These are phyloP conservation scores for Leuciscus idus DNA, from an alignment of 2,113 vertebrate genomes.

Conservation along the genomic window DNA sequence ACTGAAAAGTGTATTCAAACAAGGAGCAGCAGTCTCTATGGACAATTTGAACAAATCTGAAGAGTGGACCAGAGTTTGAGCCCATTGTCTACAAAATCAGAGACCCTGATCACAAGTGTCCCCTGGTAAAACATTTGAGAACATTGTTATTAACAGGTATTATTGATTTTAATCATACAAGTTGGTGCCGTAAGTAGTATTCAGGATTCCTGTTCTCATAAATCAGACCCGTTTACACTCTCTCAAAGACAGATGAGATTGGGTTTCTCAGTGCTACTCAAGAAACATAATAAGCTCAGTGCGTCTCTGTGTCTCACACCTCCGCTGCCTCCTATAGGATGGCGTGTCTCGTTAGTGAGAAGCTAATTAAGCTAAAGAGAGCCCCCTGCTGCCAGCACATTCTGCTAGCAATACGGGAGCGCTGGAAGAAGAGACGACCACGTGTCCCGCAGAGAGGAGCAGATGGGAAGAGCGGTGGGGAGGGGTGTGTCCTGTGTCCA, in stretches of 20 bases:
- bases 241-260: slow-evolving; percentile 49
- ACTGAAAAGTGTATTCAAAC: neutral
- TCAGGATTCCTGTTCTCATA: neutral
- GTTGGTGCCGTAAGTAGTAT: neutral
- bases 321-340: slow-evolving; percentile 33
- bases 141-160: neutral
- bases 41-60: neutral
- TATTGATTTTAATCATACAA: slow-evolving; percentile 23
- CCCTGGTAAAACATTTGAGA: neutral
- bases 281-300: slow-evolving; percentile 49
- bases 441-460: slow-evolving; percentile 59
- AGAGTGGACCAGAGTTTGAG: neutral
- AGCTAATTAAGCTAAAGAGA: slow-evolving; percentile 69
- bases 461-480: slow-evolving; percentile 62
- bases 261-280: slow-evolving; percentile 45
- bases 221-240: slow-evolving; percentile 41
- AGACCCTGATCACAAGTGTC: neutral
- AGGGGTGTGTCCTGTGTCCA: slow-evolving; percentile 26
- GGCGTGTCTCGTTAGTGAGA: slow-evolving; percentile 58
- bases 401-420: slow-evolving; percentile 62
- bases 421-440: slow-evolving; percentile 52
- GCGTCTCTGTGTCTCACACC: slow-evolving; percentile 42
- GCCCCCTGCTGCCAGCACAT: slow-evolving; percentile 65
- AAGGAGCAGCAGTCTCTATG: neutral
- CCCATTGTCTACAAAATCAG: neutral